Conservation (phyloP, 2,113 vertebrate genomes). For the Rattus norvegicus region GRCr8 NC_086033.1:58530001-58530500, state of each 20-base stretch:
- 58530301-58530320: background rate
- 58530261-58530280: background rate
- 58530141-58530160: background rate
- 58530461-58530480: background rate
- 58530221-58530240: constrained; percentile 17
- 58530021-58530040: background rate
- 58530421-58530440: constrained; percentile 13
- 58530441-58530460: constrained; percentile 24
- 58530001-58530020: background rate
- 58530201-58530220: background rate
- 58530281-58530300: background rate
- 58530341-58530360: constrained; percentile 36
- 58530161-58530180: background rate
- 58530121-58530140: background rate
- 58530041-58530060: background rate
- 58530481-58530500: background rate
- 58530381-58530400: constrained; percentile 29
- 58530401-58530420: constrained; percentile 11
- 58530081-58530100: background rate
- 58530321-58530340: background rate
- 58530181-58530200: background rate
- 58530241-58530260: background rate
- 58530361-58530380: constrained; percentile 43
- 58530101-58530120: background rate
- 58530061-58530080: background rate